Conservation (phyloP, 2,113 vertebrate species). For the Chauna torquata region DNA sequence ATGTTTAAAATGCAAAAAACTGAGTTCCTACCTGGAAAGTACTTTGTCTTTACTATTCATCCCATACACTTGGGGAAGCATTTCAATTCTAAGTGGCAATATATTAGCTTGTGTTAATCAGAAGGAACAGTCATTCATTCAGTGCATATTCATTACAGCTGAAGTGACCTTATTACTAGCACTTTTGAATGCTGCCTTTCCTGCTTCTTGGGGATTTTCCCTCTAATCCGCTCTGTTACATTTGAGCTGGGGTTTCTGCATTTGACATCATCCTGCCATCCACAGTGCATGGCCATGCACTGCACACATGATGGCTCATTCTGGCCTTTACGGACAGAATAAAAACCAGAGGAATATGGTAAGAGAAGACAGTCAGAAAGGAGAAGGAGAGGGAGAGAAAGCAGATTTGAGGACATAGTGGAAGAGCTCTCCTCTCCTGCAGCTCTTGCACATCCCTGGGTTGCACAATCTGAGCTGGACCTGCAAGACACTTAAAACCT, state of each 20-base stretch:
- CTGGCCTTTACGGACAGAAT: not conserved
- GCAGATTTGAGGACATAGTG: not conserved
- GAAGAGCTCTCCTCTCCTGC: not conserved
- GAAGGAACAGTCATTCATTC: slow-evolving; percentile 18
- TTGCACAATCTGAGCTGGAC: not conserved
- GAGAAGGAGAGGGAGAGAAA: not conserved
- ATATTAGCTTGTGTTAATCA: not conserved
- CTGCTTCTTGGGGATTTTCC: slow-evolving; percentile 57
- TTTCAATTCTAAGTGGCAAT: not conserved
- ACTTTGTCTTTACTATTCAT: not conserved
- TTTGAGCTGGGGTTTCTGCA: not conserved
- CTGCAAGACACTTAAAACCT: not conserved
- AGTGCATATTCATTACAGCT: not conserved
- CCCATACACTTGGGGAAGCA: not conserved
- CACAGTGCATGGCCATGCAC: not conserved
- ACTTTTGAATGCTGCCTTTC: slow-evolving; percentile 39
- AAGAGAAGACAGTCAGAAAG: not conserved
- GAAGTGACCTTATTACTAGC: slow-evolving; percentile 39
- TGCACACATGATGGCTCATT: not conserved
- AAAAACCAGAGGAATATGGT: not conserved
- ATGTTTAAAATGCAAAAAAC: not conserved
- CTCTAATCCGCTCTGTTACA: not conserved
- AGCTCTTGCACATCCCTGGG: not conserved
- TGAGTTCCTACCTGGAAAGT: not conserved
- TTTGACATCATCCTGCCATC: slow-evolving; percentile 4